A percentile compares a stretch with the other conserved stretches of the same genome.
These are phyloP conservation scores for Nyctibius bracteatus DNA, from an alignment of 2,113 vertebrate species.

Conservation along the genomic window DNA sequence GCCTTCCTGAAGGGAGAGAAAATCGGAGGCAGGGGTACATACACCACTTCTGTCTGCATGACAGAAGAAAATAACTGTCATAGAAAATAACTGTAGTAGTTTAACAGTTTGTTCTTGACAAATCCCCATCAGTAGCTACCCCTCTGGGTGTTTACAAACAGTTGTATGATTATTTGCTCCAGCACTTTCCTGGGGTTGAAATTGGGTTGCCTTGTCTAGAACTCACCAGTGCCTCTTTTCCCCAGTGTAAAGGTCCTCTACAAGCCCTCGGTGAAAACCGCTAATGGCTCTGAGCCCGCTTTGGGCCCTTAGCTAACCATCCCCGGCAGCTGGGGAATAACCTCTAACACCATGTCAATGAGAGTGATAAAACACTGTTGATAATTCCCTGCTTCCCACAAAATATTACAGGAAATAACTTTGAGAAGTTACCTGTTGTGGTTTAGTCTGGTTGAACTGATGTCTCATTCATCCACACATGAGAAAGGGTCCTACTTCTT, in stretches of 20 bases:
- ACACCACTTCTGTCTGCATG: fast-evolving
- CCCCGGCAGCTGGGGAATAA: background rate
- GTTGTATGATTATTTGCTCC: background rate
- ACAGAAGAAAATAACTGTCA: background rate
- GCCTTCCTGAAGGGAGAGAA: background rate
- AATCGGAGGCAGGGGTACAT: background rate
- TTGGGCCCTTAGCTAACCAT: background rate
- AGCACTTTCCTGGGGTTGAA: background rate
- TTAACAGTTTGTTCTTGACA: background rate
- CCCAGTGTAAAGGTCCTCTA: background rate
- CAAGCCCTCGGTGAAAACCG: background rate
- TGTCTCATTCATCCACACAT: fast-evolving
- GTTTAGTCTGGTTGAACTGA: background rate
- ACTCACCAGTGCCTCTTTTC: background rate
- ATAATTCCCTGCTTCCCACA: background rate
- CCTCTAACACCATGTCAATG: background rate
- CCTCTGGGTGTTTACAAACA: background rate
- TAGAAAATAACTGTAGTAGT: background rate
- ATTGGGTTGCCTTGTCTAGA: background rate
- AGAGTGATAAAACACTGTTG: background rate
- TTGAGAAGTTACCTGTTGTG: background rate
- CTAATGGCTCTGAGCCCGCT: background rate
- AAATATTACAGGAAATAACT: background rate
- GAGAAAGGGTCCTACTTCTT: background rate
- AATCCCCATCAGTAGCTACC: background rate